phyloP scores from a whole-genome alignment of 2,797 vertebrate species.

The Chaetodon trifasciatus region DNA sequence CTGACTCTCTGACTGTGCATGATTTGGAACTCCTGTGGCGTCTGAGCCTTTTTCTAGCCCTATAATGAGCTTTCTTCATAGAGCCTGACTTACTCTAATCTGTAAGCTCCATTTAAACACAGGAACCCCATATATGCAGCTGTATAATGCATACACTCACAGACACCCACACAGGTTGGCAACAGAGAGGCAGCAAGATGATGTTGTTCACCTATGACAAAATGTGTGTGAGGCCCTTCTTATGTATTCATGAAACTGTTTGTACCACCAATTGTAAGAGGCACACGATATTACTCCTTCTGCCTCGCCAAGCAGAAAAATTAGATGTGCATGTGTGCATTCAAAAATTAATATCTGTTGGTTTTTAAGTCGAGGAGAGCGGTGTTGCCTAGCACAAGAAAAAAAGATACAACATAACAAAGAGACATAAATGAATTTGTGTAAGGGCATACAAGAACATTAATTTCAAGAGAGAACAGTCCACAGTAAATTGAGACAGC shows the following conservation, averaged over 20 bases:
- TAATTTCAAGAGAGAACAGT: background rate
- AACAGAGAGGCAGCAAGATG: background rate
- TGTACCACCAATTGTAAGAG: background rate
- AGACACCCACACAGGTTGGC: background rate
- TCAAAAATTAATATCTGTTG: constrained; percentile 46
- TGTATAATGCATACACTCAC: background rate
- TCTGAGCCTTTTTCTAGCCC: constrained; percentile 40
- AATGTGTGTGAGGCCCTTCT: background rate
- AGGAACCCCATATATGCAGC: background rate
- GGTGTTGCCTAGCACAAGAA: constrained; percentile 23
- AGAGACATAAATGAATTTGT: constrained; percentile 10
- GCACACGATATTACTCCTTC: constrained; percentile 9
- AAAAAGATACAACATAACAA: background rate
- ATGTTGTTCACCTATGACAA: background rate
- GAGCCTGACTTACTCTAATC: constrained; percentile 32
- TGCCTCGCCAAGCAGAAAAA: constrained; percentile 52
- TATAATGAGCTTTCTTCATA: constrained; percentile 67
- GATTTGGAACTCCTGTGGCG: constrained; percentile 59
- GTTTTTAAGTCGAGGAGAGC: constrained; percentile 38
- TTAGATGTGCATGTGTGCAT: constrained; percentile 19
- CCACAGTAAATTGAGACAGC: constrained; percentile 4
- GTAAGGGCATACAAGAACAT: background rate
- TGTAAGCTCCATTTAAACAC: constrained; percentile 22
- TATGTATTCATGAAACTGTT: constrained; percentile 14
- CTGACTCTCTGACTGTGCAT: constrained; percentile 34